Evolutionary conservation across 2,888 invertebrate genomes (phyloP).

Genomic region (Folsomia candida): DNA sequence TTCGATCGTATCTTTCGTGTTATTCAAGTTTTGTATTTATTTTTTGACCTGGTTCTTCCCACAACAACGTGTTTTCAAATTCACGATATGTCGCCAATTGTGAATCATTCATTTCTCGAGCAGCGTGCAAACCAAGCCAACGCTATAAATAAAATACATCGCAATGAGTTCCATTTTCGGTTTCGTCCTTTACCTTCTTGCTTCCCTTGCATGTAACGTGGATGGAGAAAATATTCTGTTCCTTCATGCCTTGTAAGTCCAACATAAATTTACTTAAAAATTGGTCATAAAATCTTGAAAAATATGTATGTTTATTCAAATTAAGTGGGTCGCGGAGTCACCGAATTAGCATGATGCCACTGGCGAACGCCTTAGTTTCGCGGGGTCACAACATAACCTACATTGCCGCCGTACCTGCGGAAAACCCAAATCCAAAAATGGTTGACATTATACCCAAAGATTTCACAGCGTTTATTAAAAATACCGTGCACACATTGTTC

Average conservation of each 20-base stretch:
- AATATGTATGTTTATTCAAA: not conserved
- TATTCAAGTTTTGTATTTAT: no score
- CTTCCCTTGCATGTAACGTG: no score
- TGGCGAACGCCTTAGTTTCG: slow-evolving; percentile 28
- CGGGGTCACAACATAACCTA: slow-evolving; percentile 37
- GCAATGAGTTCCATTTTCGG: no score
- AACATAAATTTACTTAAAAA: not conserved
- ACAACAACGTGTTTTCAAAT: no score
- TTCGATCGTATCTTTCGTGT: no score
- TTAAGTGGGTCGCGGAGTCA: slow-evolving; percentile 23
- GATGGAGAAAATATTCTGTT: slow-evolving; percentile 1
- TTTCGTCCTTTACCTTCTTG: no score
- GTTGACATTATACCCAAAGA: not conserved
- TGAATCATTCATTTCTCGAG: no score
- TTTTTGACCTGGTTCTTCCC: no score
- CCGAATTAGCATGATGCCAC: slow-evolving; percentile 24
- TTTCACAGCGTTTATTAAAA: not conserved
- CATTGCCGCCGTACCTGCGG: slow-evolving; percentile 25
- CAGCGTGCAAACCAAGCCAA: no score
- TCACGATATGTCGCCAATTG: no score
- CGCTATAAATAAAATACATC: no score
- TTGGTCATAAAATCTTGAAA: no score
- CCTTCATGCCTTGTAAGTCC: not conserved
- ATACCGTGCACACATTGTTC: slow-evolving; percentile 11
- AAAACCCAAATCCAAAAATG: slow-evolving; percentile 11